Base-by-base conservation (phyloP, 1,140 invertebrate species). In the Ladona fulva region DNA sequence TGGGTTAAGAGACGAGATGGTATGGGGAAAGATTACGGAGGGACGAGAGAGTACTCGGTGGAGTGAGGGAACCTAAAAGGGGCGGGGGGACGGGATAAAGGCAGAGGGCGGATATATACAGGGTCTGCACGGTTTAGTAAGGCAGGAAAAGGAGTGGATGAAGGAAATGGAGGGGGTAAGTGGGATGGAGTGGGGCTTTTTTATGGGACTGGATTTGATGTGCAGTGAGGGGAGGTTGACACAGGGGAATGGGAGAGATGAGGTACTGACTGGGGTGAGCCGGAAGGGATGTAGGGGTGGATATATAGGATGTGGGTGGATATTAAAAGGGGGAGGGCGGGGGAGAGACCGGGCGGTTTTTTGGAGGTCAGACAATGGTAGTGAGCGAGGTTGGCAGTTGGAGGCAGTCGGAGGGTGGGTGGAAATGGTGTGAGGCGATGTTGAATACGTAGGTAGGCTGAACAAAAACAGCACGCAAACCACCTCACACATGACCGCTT, bases 171-270 rank as follows among this genome's bases (percentile, higher is more conserved):
- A 76, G 73, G 80, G 79, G 77, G 75, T n/a, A n/a, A n/a, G n/a
- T n/a, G n/a, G n/a, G n/a, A 79, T 37, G 78, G 77, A 76, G 73
- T 79, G 79, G 77, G 75, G 77, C 80, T 79, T 81, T 80, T 78
- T 78, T 79, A 74, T 76, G 79, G 77, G 80, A 76, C 37, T 76
- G 75, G 52, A 76, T 76, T 78, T 66, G 80, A 80, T 78, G 59
- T 42, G 79, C 75, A 25, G 77, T 66, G 78, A 78, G 76, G 78
- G 79, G 77, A 66, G 78, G n/a, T n/a, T n/a, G n/a, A 79, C 78
- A 75, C 80, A 59, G 80, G 78, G 66, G 73, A 16, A 74, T 74
- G 77, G 44, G 77, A 77, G 42, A 78, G 74, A 74, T 75, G 83
- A 82, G 82, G 29, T 37, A 37, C 3, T 37, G 29, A 37, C 29